Evolutionary conservation across 2,797 vertebrate genomes (phyloP), one percentile per base, ranked within the genome.

Genomic region (Babyrousa celebensis): DNA sequence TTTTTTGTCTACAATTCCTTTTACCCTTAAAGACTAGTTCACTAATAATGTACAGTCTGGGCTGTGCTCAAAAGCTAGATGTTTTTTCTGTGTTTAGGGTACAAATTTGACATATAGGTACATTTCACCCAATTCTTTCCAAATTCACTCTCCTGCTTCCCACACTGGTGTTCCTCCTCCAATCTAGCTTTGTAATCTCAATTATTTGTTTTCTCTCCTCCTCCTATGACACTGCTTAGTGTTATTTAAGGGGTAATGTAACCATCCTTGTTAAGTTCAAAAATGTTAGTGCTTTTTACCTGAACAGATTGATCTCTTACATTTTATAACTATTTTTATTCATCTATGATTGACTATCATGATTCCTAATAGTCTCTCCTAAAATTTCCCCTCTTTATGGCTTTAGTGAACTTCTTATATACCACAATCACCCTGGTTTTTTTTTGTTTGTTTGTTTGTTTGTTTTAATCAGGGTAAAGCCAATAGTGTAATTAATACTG

Each of bases 241-340:
- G 20, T 72, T 85, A 56, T 0, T 43, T 27, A 68, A 5, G 27
- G 4, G 27, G 15, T 25, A 40, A n/a, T 78, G 17, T 40, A 77
- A 82, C 17, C 63, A 85, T 56, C n/a, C 4, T 82, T 36, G 5
- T 21, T 89, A 90, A 27, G 4, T 27, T 91, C 36, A 52, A 6
- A 60, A 25, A 12, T 88, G 56, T 17, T 88, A 52, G 40, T 91
- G 21, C 83, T 75, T 72, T 58, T 63, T 1, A 60, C 23, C 20
- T 90, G 52, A 84, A 85, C 6, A 36, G 36, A 36, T 36, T 67
- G 56, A 85, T 9, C 5, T 3, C 7, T 92, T 72, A 74, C 23
- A 5, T 36, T 88, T 93, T 84, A 9, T 63, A 32, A 88, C 80
- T 80, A 62, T 68, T 87, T 95, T 65, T 58, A 68, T 62, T 62